Conservation (phyloP, 2,888 invertebrate species). For the Drosophila diplacantha region DNA sequence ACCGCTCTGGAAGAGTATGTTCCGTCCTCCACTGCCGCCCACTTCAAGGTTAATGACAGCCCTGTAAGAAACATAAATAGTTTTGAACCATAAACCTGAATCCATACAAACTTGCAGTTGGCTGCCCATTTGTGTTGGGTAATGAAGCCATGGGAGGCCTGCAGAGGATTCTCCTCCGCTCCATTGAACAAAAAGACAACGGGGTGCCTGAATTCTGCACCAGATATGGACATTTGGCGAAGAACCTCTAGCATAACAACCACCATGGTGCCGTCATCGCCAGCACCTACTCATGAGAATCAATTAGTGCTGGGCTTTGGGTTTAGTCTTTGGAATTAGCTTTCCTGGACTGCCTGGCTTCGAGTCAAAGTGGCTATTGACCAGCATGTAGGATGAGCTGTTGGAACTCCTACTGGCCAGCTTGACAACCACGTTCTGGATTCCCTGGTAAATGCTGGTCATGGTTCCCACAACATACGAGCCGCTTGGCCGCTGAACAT, state of each 20-base stretch:
- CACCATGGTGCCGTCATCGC: constrained; percentile 82
- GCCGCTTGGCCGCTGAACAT: constrained; percentile 72
- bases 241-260: constrained; percentile 82
- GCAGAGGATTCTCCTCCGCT: constrained; percentile 82
- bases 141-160: constrained; percentile 84
- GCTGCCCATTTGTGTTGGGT: constrained; percentile 89
- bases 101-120: constrained; percentile 78
- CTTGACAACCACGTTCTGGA: constrained; percentile 76
- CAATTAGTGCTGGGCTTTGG: not conserved
- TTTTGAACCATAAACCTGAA: not conserved
- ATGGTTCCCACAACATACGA: constrained; percentile 60
- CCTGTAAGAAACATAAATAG: constrained; percentile 52
- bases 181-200: constrained; percentile 84
- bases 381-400: constrained; percentile 78
- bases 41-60: constrained; percentile 94
- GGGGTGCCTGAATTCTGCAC: constrained; percentile 78
- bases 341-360: constrained; percentile 89
- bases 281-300: constrained; percentile 76
- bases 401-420: constrained; percentile 63
- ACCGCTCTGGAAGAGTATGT: constrained; percentile 92
- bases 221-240: constrained; percentile 75
- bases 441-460: constrained; percentile 72
- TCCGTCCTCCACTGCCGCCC: constrained; percentile 93
- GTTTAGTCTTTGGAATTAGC: not conserved
- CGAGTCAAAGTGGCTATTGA: constrained; percentile 96